phyloP scores from a whole-genome alignment of 2,888 invertebrate genomes.

The Drosophila quinaria region DNA sequence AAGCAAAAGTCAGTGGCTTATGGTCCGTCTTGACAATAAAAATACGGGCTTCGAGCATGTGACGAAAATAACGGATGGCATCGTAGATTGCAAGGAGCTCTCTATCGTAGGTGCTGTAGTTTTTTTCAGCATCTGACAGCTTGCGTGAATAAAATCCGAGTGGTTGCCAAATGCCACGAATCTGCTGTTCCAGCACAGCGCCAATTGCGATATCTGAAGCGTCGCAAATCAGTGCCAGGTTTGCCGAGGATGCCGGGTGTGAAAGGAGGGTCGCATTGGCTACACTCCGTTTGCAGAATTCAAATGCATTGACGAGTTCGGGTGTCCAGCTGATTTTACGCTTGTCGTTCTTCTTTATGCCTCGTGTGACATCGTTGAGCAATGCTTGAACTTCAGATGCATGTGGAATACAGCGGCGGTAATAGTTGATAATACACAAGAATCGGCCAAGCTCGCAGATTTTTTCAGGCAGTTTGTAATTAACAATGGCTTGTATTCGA shows the following conservation, averaged over 20 bases:
- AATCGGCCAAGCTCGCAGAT: neutral
- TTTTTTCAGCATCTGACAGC: neutral
- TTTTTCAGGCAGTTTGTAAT: neutral
- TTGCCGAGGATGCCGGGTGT: neutral
- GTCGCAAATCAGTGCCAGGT: neutral
- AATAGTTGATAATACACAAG: neutral
- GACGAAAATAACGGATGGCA: constrained; percentile 5
- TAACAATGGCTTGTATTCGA: neutral
- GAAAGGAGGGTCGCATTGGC: neutral
- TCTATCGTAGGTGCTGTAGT: constrained; percentile 12
- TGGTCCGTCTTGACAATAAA: neutral
- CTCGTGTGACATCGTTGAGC: neutral
- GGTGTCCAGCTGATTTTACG: neutral
- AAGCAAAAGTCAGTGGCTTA: neutral
- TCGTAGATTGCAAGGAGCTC: constrained; percentile 6
- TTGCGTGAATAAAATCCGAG: constrained; percentile 2
- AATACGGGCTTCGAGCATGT: constrained; percentile 1
- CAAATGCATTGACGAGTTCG: neutral
- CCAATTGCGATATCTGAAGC: neutral
- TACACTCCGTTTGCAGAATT: neutral
- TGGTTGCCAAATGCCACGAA: neutral
- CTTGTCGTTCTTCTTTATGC: neutral
- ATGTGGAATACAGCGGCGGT: neutral
- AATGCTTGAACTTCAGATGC: neutral
- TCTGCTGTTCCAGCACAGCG: neutral